Conservation (phyloP, 2,888 invertebrate genomes). For the Drosophila mettleri region DNA sequence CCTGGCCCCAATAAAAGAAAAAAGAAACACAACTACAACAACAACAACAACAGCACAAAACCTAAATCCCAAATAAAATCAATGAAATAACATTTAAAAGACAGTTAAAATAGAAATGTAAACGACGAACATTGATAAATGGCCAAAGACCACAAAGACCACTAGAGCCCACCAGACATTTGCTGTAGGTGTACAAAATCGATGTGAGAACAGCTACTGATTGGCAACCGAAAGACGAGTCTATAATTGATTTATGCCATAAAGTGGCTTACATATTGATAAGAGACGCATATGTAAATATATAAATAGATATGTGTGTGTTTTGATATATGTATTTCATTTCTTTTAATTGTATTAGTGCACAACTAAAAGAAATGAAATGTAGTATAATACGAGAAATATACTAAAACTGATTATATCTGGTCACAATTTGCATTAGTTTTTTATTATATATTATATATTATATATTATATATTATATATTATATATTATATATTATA, state of each 20-base stretch:
- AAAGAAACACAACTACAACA: neutral
- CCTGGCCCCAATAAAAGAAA: constrained; percentile 44
- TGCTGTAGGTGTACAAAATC: constrained; percentile 28
- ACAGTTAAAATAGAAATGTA: constrained; percentile 70
- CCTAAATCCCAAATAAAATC: constrained; percentile 32
- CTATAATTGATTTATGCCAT: constrained; percentile 1
- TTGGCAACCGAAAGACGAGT: constrained; percentile 9
- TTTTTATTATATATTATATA: too few species aligned
- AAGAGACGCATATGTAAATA: neutral
- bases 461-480: too few species aligned
- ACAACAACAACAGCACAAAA: constrained; percentile 1
- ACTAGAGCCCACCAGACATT: neutral
- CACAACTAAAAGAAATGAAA: too few species aligned
- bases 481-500: too few species aligned
- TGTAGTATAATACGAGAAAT: too few species aligned
- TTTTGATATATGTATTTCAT: too few species aligned
- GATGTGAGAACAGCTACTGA: constrained; percentile 38
- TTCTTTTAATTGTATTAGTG: too few species aligned
- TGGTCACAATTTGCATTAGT: too few species aligned
- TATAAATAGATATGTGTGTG: neutral
- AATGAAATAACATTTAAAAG: constrained; percentile 67
- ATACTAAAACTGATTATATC: too few species aligned
- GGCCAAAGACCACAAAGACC: constrained; percentile 6
- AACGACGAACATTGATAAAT: constrained; percentile 54
- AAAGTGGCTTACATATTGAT: constrained; percentile 2